Conservation (phyloP, 2,888 invertebrate species). For the Torymus auratus region DNA sequence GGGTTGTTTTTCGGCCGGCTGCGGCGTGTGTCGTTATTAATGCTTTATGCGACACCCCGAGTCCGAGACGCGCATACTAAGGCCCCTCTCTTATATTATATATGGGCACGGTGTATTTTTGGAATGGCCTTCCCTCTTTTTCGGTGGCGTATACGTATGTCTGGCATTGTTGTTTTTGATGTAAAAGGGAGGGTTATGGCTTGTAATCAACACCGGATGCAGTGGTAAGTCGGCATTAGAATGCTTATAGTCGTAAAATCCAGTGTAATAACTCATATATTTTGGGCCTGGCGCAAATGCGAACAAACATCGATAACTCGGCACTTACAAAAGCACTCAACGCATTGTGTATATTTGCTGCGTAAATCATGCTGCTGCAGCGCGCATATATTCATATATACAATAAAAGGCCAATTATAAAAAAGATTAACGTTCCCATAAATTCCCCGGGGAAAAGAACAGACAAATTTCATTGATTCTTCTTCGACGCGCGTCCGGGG, state of each 20-base stretch:
- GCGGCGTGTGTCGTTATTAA: constrained; percentile 13
- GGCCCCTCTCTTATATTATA: neutral
- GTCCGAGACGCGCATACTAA: neutral
- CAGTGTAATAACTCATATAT: neutral
- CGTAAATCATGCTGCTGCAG: constrained; percentile 15
- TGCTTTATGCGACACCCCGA: neutral
- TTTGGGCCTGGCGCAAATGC: neutral
- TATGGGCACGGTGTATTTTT: constrained; percentile 4
- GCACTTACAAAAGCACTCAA: neutral
- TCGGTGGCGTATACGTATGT: neutral
- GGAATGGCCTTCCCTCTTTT: neutral
- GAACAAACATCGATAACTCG: neutral
- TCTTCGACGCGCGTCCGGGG: constrained; percentile 9
- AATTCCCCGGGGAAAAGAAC: neutral
- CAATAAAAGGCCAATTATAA: neutral
- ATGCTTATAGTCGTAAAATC: neutral
- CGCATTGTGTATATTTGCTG: neutral
- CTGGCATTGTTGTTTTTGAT: too few species aligned
- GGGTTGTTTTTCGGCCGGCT: neutral
- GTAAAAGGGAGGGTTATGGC: too few species aligned
- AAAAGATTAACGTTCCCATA: constrained; percentile 33
- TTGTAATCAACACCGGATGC: neutral
- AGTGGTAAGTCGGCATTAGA: constrained; percentile 9
- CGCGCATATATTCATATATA: neutral
- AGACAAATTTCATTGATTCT: constrained; percentile 10